A percentile compares a stretch with the other conserved stretches of the same genome.
Conservation (phyloP, 2,113 vertebrate genomes). For the Rhizomys pruinosus region DNA sequence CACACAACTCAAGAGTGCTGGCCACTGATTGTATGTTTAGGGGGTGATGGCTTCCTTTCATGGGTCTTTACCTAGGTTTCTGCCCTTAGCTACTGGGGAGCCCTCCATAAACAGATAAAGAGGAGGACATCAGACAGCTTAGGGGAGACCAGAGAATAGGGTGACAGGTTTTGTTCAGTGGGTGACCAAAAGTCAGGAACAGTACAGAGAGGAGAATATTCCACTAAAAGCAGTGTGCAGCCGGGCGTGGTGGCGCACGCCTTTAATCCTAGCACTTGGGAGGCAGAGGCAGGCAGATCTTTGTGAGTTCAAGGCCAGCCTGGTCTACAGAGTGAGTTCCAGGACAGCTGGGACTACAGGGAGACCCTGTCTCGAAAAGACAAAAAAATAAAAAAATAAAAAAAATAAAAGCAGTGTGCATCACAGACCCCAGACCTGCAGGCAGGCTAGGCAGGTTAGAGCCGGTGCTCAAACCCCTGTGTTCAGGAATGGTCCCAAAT, state of each 20-base stretch:
- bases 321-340: too few species aligned
- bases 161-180: not conserved
- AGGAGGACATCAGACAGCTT: not conserved
- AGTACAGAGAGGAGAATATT: not conserved
- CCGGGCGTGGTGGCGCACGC: too few species aligned
- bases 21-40: not conserved
- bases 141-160: not conserved
- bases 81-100: not conserved
- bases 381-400: too few species aligned
- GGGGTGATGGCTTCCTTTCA: not conserved
- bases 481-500: not conserved
- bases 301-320: too few species aligned
- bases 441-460: not conserved
- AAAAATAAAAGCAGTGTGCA: too few species aligned
- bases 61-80: not conserved
- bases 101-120: not conserved
- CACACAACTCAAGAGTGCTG: not conserved
- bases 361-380: too few species aligned
- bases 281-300: too few species aligned
- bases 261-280: too few species aligned
- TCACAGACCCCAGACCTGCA: not conserved
- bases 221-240: not conserved
- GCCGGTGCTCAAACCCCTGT: not conserved
- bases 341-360: too few species aligned
- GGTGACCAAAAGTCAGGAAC: not conserved